A percentile compares a stretch with the other conserved stretches of the same genome.
phyloP scores from a whole-genome alignment of 2,888 invertebrate genomes.

The Athrips mouffetella region DNA sequence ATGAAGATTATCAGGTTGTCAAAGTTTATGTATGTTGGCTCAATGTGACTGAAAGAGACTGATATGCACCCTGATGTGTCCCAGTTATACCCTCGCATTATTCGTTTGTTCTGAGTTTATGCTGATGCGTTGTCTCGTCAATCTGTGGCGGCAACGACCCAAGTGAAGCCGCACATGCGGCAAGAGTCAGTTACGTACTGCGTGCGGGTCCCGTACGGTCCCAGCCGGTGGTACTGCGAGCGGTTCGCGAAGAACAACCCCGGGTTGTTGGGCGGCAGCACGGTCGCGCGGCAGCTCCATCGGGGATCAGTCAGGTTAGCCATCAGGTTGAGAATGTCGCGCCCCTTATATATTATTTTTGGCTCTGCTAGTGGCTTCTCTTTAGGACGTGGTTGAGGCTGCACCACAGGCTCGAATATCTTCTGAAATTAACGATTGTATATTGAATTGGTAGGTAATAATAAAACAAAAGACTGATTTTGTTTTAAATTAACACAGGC shows the following conservation, averaged over 20 bases:
- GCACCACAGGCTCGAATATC: conserved; percentile 64
- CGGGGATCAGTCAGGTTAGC: conserved; percentile 72
- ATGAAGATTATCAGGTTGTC: conserved; percentile 37
- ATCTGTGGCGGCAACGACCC: conserved; percentile 70
- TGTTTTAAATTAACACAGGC: background rate
- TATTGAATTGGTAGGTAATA: too few species aligned
- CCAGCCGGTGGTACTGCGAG: conserved; percentile 80
- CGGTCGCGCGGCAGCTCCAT: conserved; percentile 77
- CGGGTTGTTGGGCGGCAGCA: conserved; percentile 76
- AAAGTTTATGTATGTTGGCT: conserved; percentile 28
- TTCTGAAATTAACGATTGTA: conserved; percentile 50
- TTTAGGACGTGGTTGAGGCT: conserved; percentile 65
- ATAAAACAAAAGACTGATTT: background rate
- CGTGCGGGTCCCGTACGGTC: conserved; percentile 74
- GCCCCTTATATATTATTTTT: conserved; percentile 69
- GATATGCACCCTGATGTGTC: conserved; percentile 66
- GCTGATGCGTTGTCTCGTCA: conserved; percentile 49
- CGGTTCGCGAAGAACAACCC: conserved; percentile 80
- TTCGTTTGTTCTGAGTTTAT: conserved; percentile 59
- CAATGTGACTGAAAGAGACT: conserved; percentile 38
- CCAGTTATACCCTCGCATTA: conserved; percentile 56
- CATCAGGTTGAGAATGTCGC: conserved; percentile 79
- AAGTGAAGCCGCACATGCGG: conserved; percentile 71
- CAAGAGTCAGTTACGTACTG: conserved; percentile 78
- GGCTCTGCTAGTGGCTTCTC: conserved; percentile 57